phyloP scores from a whole-genome alignment of 2,888 invertebrate genomes.

The Scaptomyza parva region DNA sequence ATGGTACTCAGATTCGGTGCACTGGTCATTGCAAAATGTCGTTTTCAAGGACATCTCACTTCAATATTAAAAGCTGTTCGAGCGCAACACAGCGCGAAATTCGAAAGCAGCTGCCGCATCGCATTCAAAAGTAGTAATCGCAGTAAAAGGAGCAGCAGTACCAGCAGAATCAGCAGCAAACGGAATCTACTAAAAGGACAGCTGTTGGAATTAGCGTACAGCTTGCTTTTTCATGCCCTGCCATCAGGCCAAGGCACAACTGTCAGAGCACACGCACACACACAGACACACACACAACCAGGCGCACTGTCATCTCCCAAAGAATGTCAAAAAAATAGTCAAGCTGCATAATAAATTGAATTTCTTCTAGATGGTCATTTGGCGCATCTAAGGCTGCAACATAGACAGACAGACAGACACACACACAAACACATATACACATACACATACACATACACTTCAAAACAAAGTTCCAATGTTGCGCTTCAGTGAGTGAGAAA shows the following conservation, averaged over 20 bases:
- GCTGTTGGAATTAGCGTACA: conserved; percentile 72
- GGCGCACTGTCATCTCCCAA: conserved; percentile 53
- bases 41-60: conserved; percentile 67
- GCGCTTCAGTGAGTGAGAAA: not conserved
- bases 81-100: conserved; percentile 74
- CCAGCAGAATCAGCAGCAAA: conserved; percentile 41
- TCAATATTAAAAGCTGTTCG: conserved; percentile 73
- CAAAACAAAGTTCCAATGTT: conserved; percentile 27
- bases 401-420: conserved; percentile 60
- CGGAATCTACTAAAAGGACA: conserved; percentile 60
- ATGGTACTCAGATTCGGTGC: conserved; percentile 47
- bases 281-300: no score
- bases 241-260: conserved; percentile 37
- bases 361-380: conserved; percentile 72
- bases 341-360: conserved; percentile 79
- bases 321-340: conserved; percentile 48
- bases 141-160: conserved; percentile 8
- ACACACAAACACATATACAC: conserved; percentile 62
- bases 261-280: conserved; percentile 52
- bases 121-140: conserved; percentile 55
- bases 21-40: conserved; percentile 49
- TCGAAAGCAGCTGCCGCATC: conserved; percentile 72
- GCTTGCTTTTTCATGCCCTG: conserved; percentile 48
- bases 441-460: conserved; percentile 49
- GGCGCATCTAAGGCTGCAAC: conserved; percentile 59